Evolutionary conservation across 1,140 invertebrate genomes (phyloP).

Genomic region (Hormaphis cornu): DNA sequence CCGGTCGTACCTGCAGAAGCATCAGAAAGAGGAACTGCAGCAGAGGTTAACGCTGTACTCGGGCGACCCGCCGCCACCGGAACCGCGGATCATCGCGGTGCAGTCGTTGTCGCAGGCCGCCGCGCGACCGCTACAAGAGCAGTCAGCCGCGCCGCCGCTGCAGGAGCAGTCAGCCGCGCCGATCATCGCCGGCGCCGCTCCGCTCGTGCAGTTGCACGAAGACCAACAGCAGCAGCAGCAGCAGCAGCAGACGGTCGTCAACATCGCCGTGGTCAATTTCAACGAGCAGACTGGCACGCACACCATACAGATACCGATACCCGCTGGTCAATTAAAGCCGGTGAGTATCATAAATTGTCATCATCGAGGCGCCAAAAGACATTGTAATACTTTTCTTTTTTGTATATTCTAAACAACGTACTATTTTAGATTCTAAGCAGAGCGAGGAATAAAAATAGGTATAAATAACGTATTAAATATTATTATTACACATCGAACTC

Average conservation of each 20-base stretch:
- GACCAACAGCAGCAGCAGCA: neutral
- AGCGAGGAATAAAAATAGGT: too few species aligned
- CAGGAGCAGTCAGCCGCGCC: neutral
- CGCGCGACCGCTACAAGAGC: neutral
- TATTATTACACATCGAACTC: too few species aligned
- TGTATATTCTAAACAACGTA: too few species aligned
- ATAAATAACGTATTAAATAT: too few species aligned
- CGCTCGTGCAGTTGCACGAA: neutral
- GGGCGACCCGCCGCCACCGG: neutral
- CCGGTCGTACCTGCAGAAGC: neutral
- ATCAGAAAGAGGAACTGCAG: too few species aligned
- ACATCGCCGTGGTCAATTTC: conserved; percentile 24
- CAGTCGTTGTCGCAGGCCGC: neutral
- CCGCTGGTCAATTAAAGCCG: conserved; percentile 20
- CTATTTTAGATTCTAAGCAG: too few species aligned
- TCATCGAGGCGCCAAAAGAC: too few species aligned
- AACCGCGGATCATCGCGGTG: conserved; percentile 8
- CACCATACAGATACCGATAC: conserved; percentile 27
- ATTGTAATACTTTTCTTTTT: too few species aligned
- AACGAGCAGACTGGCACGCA: conserved; percentile 20
- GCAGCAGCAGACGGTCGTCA: conserved; percentile 27
- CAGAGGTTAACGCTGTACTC: conserved; percentile 23
- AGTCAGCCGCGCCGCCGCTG: neutral
- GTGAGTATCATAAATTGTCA: neutral
- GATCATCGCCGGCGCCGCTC: neutral